These are phyloP conservation scores for Odontothrips loti DNA, from an alignment of 2,888 invertebrate species.

Conservation along the genomic window DNA sequence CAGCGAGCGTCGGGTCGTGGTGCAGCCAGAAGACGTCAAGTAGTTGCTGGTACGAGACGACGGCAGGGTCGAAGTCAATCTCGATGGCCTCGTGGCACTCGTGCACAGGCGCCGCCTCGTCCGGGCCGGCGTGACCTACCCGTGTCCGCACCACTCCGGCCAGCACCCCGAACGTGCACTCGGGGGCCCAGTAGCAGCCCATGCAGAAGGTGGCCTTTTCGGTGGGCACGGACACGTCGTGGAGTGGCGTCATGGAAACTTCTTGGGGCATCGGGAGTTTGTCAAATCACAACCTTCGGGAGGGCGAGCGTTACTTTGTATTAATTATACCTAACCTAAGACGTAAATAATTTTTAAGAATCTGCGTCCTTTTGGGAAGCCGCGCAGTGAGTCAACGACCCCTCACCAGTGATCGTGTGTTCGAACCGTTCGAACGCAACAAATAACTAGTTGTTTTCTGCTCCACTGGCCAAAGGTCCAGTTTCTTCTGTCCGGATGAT, in stretches of 20 bases:
- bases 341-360: too few species aligned
- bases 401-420: too few species aligned
- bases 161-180: constrained; percentile 73
- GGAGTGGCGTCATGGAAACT: constrained; percentile 48
- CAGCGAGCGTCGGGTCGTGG: constrained; percentile 73
- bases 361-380: too few species aligned
- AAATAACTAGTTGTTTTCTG: too few species aligned
- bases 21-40: constrained; percentile 86
- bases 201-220: constrained; percentile 84
- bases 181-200: constrained; percentile 93
- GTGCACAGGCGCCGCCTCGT: constrained; percentile 66
- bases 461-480: too few species aligned
- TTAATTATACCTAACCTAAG: too few species aligned
- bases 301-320: too few species aligned
- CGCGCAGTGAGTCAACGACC: too few species aligned
- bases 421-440: too few species aligned
- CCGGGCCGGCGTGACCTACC: constrained; percentile 80
- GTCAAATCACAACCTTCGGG: too few species aligned
- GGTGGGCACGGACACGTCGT: constrained; percentile 60
- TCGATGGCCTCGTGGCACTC: constrained; percentile 96
- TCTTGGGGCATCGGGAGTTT: too few species aligned
- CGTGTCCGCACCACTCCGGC: constrained; percentile 78
- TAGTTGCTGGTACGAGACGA: constrained; percentile 68
- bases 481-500: too few species aligned
- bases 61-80: constrained; percentile 80